Evolutionary conservation across 2,113 vertebrate species (phyloP), one percentile per base, ranked within the genome.

Genomic region (Urocynchramus pylzowi): DNA sequence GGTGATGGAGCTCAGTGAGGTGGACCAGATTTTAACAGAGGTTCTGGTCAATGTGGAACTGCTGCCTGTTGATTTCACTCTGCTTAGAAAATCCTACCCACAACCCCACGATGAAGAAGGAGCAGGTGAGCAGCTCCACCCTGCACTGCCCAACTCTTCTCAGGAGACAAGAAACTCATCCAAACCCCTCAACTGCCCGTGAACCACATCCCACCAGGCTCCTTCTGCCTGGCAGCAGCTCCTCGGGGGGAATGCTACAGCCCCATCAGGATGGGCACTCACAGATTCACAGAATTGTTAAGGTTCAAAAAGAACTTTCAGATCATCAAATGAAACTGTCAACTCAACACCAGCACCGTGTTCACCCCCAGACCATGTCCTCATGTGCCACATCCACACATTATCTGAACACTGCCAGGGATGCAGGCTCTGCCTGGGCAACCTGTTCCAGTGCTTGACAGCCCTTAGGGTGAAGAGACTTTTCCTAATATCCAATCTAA

Each of bases 61-160:
- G 2, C n/a, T 77, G 54, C 27, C 54, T 42, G 16, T 7, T 7
- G 20, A 26, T 23, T 50, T 45, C 64, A 23, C 9, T 35, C 49
- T 30, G 39, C 53, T 59, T 5, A 20, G 13, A 63, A 64, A 68
- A 27, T 26, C 19, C 45, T 39, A 23, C 57, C 12, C 12, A 33
- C 9, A 3, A 2, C 42, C 4, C 28, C 52, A 26, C 0, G 0
- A 0, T 8, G 31, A 57, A 53, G 39, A 7, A 45, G 33, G 20
- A 50, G 23, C 33, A 47, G 37, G 30, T 33, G 54, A 61, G 42
- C 30, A 57, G 47, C 56, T 87, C 82, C 67, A 54, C 47, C 27
- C 37, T 15, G 45, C 39, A 4, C 7, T 39, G n/a, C 44, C 22
- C 93, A 39, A 1, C 37, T 67, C 28, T 13, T 33, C 64, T 37